Conservation (phyloP, 2,113 vertebrate species). For the Amblyornis subalaris region DNA sequence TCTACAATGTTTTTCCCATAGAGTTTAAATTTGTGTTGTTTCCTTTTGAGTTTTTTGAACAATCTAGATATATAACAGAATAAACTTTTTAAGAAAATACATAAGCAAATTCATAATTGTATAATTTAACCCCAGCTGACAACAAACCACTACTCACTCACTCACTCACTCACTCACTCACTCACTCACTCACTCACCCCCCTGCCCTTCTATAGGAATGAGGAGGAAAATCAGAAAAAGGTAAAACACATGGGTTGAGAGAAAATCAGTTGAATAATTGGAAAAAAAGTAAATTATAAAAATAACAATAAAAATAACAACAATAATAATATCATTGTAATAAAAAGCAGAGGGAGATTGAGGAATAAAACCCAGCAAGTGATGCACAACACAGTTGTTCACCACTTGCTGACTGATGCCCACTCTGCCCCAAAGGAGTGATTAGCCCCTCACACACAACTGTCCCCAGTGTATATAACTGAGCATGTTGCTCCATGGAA, state of each 20-base stretch:
- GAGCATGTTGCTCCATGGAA: background rate
- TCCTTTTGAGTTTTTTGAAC: background rate
- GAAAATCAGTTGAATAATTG: background rate
- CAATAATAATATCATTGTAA: background rate
- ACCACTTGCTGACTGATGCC: background rate
- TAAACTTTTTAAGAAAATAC: background rate
- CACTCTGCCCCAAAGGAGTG: rapidly evolving
- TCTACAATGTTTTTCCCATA: background rate
- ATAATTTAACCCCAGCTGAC: background rate
- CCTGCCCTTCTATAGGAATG: background rate
- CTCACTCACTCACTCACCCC: background rate
- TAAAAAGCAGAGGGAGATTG: background rate
- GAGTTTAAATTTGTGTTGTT: background rate
- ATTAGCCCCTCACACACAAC: rapidly evolving
- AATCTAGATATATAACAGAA: background rate
- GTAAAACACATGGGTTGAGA: background rate
- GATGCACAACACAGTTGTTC: background rate
- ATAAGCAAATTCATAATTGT: background rate
- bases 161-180: too few species aligned
- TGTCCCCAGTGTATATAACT: background rate
- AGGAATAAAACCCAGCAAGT: background rate
- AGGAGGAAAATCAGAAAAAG: background rate
- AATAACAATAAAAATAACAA: background rate
- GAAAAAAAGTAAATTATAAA: background rate
- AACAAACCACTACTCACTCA: background rate